phyloP scores from a whole-genome alignment of 2,888 invertebrate genomes.

The Nomada fabriciana region DNA sequence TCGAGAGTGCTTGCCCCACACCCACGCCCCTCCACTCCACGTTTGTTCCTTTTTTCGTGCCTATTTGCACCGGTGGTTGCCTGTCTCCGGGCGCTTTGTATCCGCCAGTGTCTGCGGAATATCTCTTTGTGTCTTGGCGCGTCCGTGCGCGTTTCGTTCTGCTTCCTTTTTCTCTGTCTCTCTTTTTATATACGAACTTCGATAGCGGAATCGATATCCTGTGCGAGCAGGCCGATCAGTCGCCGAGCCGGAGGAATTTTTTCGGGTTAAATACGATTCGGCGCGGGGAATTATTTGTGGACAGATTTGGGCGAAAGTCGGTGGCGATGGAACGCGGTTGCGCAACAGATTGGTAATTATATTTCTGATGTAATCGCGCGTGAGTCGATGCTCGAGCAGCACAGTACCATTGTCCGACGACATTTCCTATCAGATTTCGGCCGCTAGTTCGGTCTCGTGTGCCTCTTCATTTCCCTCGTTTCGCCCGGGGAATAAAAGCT shows the following conservation, averaged over 20 bases:
- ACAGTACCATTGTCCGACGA: not conserved
- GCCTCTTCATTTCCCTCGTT: not conserved
- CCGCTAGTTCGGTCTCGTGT: not conserved
- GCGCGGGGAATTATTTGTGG: too few species aligned
- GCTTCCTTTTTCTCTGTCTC: not conserved
- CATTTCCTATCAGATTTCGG: constrained; percentile 5
- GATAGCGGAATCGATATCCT: not conserved
- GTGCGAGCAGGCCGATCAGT: not conserved
- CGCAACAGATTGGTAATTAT: constrained; percentile 41
- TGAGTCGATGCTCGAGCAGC: constrained; percentile 9
- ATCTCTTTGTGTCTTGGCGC: constrained; percentile 44
- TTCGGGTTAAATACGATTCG: too few species aligned
- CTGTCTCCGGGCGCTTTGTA: constrained; percentile 36
- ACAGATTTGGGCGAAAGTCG: too few species aligned
- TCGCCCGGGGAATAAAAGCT: constrained; percentile 16
- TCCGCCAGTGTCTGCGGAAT: constrained; percentile 37
- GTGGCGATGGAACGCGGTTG: not conserved
- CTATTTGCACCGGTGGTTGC: constrained; percentile 35
- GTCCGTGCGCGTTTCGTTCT: constrained; percentile 5
- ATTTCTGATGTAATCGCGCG: constrained; percentile 28
- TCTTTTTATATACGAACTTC: not conserved
- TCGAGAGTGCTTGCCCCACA: constrained; percentile 50
- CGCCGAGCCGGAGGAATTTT: too few species aligned
- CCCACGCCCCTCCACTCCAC: constrained; percentile 8
- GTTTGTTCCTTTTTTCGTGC: constrained; percentile 39